phyloP scores from a whole-genome alignment of 2,888 invertebrate genomes.

The Ypsolopha sequella region DNA sequence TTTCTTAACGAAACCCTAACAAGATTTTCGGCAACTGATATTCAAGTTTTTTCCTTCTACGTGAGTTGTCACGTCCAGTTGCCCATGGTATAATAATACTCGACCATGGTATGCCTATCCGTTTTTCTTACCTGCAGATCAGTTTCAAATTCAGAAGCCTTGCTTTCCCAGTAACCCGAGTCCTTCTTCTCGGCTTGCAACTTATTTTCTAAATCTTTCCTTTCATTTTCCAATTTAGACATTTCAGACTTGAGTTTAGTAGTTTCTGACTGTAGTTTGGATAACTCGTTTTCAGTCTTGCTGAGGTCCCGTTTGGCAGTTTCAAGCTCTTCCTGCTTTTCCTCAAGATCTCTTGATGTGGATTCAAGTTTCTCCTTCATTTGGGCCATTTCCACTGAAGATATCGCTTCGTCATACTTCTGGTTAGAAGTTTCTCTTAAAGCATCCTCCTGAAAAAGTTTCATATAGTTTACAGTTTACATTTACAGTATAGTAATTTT shows the following conservation, averaged over 20 bases:
- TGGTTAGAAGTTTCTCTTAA: slow-evolving; percentile 53
- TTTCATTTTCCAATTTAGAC: slow-evolving; percentile 56
- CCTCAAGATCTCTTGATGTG: slow-evolving; percentile 36
- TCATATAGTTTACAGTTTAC: background rate
- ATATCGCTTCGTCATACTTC: slow-evolving; percentile 57
- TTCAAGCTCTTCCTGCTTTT: slow-evolving; percentile 44
- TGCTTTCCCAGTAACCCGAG: slow-evolving; percentile 74
- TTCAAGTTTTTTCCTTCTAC: too few relatives aligned
- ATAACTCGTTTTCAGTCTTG: slow-evolving; percentile 59
- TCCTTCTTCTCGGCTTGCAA: slow-evolving; percentile 73
- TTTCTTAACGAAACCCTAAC: too few relatives aligned
- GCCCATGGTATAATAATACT: too few relatives aligned
- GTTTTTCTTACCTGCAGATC: slow-evolving; percentile 63
- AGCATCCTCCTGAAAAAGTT: slow-evolving; percentile 42
- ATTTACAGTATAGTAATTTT: background rate
- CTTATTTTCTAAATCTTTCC: slow-evolving; percentile 75
- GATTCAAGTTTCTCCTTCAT: slow-evolving; percentile 56
- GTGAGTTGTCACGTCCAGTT: too few relatives aligned
- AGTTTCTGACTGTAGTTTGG: slow-evolving; percentile 47
- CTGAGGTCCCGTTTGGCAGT: slow-evolving; percentile 37
- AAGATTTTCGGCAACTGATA: too few relatives aligned
- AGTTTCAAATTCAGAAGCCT: slow-evolving; percentile 71
- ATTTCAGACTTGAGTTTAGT: slow-evolving; percentile 51
- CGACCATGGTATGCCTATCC: too few relatives aligned
- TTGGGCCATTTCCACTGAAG: slow-evolving; percentile 61